Conservation (phyloP, 2,888 invertebrate genomes). For the Sycophila texana region DNA sequence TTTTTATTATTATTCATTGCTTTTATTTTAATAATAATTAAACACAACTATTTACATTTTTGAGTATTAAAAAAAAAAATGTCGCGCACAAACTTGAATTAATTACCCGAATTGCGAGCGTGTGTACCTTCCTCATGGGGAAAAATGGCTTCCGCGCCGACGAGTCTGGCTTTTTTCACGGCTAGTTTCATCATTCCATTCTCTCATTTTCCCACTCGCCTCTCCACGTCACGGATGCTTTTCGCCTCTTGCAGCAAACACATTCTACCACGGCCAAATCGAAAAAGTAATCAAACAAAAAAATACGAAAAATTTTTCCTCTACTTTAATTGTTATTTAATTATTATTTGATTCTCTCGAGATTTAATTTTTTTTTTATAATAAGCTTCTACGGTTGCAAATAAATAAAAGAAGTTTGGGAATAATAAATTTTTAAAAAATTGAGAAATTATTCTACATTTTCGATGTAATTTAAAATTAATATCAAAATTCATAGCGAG, state of each 20-base stretch:
- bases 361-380: too few relatives aligned
- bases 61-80: slow-evolving; percentile 20
- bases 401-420: too few relatives aligned
- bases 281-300: slow-evolving; percentile 27
- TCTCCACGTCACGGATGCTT: not conserved
- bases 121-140: slow-evolving; percentile 8
- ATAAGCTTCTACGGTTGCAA: too few relatives aligned
- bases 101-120: slow-evolving; percentile 34
- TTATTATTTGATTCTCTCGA: too few relatives aligned
- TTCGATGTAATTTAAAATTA: too few relatives aligned
- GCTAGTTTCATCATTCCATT: slow-evolving; percentile 36
- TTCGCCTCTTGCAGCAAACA: not conserved
- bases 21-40: slow-evolving; percentile 13
- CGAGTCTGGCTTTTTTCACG: slow-evolving; percentile 39
- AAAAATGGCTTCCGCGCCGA: slow-evolving; percentile 20
- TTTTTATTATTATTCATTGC: too few relatives aligned
- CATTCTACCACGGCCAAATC: not conserved
- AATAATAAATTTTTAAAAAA: too few relatives aligned
- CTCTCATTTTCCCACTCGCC: slow-evolving; percentile 17
- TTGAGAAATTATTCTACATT: too few relatives aligned
- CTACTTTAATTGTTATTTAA: too few relatives aligned
- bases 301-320: not conserved
- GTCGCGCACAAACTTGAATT: slow-evolving; percentile 33
- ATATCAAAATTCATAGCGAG: too few relatives aligned
- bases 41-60: slow-evolving; percentile 5